Evolutionary conservation across 2,797 vertebrate species (phyloP), one percentile per base, ranked within the genome.

Genomic region (Sebastes steindachneri): DNA sequence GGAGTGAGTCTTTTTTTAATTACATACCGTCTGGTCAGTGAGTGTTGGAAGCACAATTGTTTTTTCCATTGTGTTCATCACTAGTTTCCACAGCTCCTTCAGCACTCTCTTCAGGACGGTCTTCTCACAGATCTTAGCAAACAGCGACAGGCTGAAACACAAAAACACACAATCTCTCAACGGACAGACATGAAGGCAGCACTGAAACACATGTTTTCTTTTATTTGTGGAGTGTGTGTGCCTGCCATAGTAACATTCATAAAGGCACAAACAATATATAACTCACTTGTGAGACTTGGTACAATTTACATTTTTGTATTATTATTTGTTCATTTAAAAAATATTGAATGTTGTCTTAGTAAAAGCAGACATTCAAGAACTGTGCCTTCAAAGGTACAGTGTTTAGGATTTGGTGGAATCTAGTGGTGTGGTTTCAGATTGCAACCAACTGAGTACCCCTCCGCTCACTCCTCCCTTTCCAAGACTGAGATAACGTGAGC

Each of bases 41-140:
- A 96, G 94, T 2, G 95, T 95, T 1, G 96, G 96, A 58, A 99
- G 96, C 23, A 99, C 98, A 0, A 99, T 97, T 0, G 97, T 98
- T 94, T 98, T 99, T 93, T 99, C 98, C 98, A 99, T 99, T 0
- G 97, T 99, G 95, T 99, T 99, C 97, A 99, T 99, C 82, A 99
- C 98, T 70, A 99, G 96, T 80, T 98, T 99, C 98, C 98, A 99
- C 33, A 99, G 95, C 91, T 99, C 98, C 93, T 99, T 99, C 88
- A 99, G 92, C 64, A 99, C 98, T 3, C 98, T 91, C 90, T 99
- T 99, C 89, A 99, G 94, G 37, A 99, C 98, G 0, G 98, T 99
- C 96, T 99, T 99, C 95, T 99, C 98, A 0, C 98, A 99, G 95
- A 99, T 99, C 92, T 99, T 99, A 71, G 98, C 98, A 71, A 99